Evolutionary conservation across 2,113 vertebrate genomes (phyloP), one percentile per base, ranked within the genome.

Genomic region (Sinocyclocheilus anophthalmus): DNA sequence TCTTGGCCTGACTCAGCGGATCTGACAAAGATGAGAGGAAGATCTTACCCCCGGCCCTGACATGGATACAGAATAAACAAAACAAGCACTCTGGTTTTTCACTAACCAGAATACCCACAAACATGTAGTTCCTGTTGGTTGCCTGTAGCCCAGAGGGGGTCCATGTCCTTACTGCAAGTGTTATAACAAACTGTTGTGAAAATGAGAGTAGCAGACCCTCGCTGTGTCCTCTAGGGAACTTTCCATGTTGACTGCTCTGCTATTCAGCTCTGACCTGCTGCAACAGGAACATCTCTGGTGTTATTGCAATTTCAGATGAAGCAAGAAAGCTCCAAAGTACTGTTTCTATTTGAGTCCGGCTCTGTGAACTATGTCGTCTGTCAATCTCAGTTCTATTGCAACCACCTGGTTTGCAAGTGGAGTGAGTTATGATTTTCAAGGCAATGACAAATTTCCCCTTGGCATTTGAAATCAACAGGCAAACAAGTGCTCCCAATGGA

Each of bases 241-340:
- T 57, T 81, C 69, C 37, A 65, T 67, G 86, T 67, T 48, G 33
- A 61, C n/a, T 9, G n/a, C 76, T 70, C 39, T 53, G 55, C 37
- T 79, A 39, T 80, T 69, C 48, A 42, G 26, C 33, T 55, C 37
- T 50, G n/a, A 53, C n/a, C 82, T 59, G 30, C 39, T 76, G 11
- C 37, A 30, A 84, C 55, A 76, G 24, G 59, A 77, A 48, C n/a
- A 50, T 63, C 55, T 50, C 83, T 65, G n/a, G 18, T 33, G 80
- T 82, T 82, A 82, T 70, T 70, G 26, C 45, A 82, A 67, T 70
- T 69, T 82, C 80, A 82, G 80, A 70, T 53, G 80, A 82, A 22
- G 33, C 37, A 80, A n/a, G n/a, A 79, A 79, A 22, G 26, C 26
- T n/a, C 50, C 26, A 57, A 24, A 39, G 2, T 37, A 24, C 22